These are phyloP conservation scores for Phortica variegata DNA, from an alignment of 1,140 invertebrate species.

Conservation along the genomic window DNA sequence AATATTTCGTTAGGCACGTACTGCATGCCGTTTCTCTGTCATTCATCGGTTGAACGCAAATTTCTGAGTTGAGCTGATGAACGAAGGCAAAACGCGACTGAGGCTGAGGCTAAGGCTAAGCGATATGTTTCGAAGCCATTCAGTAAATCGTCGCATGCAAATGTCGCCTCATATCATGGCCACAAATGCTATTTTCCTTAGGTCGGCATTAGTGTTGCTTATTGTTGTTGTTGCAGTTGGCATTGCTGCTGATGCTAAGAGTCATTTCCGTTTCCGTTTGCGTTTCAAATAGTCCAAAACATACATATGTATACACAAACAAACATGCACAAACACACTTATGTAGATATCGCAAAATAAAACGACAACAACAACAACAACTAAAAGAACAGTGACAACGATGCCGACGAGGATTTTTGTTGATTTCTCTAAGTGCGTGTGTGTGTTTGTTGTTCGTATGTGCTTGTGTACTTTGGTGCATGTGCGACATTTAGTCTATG, in stretches of 20 bases:
- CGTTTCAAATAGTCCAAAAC: background rate
- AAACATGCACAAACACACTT: background rate
- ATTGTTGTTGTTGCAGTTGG: slow-evolving; percentile 16
- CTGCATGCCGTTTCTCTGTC: slow-evolving; percentile 17
- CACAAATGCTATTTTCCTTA: slow-evolving; percentile 44
- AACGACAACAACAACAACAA: background rate
- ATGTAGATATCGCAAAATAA: background rate
- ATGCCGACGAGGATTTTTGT: no score
- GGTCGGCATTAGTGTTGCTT: slow-evolving; percentile 45
- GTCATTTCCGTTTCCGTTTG: slow-evolving; percentile 43
- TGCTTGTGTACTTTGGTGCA: no score
- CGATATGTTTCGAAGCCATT: slow-evolving; percentile 39
- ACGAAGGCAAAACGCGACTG: background rate
- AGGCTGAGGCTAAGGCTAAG: slow-evolving; percentile 33
- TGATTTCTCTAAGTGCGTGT: no score
- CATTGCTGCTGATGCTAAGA: slow-evolving; percentile 34
- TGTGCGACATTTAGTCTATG: no score
- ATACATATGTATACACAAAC: background rate
- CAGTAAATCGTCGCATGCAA: slow-evolving; percentile 52
- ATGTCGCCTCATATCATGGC: slow-evolving; percentile 37
- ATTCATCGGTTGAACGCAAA: slow-evolving; percentile 13
- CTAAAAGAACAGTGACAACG: no score
- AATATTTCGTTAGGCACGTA: slow-evolving; percentile 53
- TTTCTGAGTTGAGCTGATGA: slow-evolving; percentile 5
- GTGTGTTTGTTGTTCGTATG: no score